phyloP scores from a whole-genome alignment of 64 coral and sea anemone genomes.

The Montipora sp. region DNA sequence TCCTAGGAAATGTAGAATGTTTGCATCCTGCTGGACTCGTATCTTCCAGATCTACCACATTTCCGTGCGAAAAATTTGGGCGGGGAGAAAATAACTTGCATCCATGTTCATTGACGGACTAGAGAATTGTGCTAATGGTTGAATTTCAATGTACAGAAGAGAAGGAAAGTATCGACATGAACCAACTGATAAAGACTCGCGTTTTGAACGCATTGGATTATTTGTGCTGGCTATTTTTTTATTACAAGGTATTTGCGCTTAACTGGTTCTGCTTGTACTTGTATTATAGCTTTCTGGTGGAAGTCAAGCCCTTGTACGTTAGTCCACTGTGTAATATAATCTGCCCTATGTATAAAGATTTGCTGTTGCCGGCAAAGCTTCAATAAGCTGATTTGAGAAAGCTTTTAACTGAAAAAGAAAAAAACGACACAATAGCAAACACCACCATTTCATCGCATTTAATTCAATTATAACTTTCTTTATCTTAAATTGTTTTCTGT shows the following conservation, averaged over 20 bases:
- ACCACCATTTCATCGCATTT: not conserved
- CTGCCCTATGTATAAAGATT: not conserved
- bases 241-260: constrained; percentile 32
- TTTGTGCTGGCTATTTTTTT: constrained; percentile 17
- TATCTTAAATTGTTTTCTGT: not conserved
- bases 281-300: constrained; percentile 46
- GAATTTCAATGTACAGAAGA: constrained; percentile 44
- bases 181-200: not conserved
- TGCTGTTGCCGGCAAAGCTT: not conserved
- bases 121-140: constrained; percentile 6
- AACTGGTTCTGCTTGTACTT: constrained; percentile 41
- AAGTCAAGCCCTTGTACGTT: not conserved
- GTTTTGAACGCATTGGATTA: constrained; percentile 10
- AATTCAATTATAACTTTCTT: constrained; percentile 29
- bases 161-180: constrained; percentile 10
- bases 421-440: not conserved
- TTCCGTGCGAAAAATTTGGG: not conserved
- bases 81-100: constrained; percentile 2
- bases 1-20: not conserved
- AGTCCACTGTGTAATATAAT: not conserved
- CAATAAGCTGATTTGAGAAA: not conserved
- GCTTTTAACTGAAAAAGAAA: not conserved
- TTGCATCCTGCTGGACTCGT: not conserved
- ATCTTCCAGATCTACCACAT: not conserved
- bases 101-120: constrained; percentile 11